These are phyloP conservation scores for Esox niger DNA, from an alignment of 2,113 vertebrate genomes.

Conservation along the genomic window DNA sequence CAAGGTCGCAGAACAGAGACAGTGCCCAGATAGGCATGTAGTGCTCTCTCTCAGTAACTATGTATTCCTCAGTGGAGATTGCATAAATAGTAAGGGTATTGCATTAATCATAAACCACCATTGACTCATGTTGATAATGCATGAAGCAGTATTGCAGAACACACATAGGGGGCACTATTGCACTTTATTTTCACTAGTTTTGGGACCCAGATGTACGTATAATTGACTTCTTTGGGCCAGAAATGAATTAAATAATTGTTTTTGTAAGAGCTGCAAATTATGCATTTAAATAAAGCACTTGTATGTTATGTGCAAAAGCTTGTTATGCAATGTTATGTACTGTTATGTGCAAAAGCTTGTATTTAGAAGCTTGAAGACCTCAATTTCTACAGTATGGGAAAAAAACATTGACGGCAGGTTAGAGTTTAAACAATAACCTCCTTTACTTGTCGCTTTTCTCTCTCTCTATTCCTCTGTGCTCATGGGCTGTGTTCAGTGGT, in stretches of 20 bases:
- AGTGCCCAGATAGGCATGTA: no score
- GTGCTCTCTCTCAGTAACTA: no score
- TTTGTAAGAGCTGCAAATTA: not conserved
- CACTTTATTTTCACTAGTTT: not conserved
- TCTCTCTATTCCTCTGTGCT: not conserved
- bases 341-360: not conserved
- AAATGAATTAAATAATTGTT: not conserved
- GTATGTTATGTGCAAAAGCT: not conserved
- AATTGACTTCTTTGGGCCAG: no score
- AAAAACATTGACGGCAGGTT: not conserved
- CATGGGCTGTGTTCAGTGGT: no score
- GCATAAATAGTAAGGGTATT: not conserved
- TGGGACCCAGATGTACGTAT: not conserved
- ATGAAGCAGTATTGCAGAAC: not conserved
- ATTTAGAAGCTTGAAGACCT: constrained; percentile 1
- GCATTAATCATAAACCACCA: not conserved
- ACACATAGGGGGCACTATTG: not conserved
- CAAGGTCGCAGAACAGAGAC: no score
- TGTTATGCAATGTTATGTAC: no score
- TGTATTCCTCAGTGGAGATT: not conserved
- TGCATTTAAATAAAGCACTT: not conserved
- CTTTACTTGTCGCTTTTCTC: not conserved
- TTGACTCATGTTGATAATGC: not conserved
- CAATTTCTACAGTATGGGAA: not conserved
- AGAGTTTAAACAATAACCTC: not conserved